phyloP scores from a whole-genome alignment of 1,140 invertebrate genomes.

The Xylocopa sonorina region DNA sequence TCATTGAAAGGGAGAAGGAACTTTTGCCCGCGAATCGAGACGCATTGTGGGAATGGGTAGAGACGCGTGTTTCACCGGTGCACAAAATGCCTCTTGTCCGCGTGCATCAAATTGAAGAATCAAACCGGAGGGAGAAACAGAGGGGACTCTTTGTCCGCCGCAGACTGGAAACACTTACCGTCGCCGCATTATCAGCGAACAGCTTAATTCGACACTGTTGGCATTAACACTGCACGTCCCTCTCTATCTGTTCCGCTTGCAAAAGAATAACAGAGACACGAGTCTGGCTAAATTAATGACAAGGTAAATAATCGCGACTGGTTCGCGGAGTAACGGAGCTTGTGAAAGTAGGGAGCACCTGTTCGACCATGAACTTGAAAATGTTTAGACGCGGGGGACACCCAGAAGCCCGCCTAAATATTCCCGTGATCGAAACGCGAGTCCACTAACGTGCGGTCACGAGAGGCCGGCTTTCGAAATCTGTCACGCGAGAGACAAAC shows the following conservation, averaged over 20 bases:
- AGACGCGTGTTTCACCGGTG: background rate
- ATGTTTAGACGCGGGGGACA: background rate
- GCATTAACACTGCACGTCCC: background rate
- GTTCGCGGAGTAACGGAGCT: too few relatives aligned
- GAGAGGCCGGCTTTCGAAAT: slow-evolving; percentile 31
- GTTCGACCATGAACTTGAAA: slow-evolving; percentile 32
- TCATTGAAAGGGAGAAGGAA: slow-evolving; percentile 21
- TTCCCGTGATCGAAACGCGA: slow-evolving; percentile 53
- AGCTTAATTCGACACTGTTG: slow-evolving; percentile 12
- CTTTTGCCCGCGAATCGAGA: slow-evolving; percentile 40
- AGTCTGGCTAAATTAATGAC: background rate
- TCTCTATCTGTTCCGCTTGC: too few relatives aligned
- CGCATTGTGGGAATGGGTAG: background rate
- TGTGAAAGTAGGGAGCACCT: background rate
- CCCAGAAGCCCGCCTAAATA: slow-evolving; percentile 36
- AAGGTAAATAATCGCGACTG: background rate
- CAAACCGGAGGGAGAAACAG: background rate
- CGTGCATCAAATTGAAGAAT: slow-evolving; percentile 16
- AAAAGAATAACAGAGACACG: background rate
- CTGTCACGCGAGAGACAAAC: slow-evolving; percentile 29
- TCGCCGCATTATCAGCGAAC: background rate
- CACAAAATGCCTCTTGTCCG: slow-evolving; percentile 21
- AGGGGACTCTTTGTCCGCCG: background rate
- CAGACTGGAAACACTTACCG: slow-evolving; percentile 24
- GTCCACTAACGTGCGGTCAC: background rate